Conservation (phyloP, 2,888 invertebrate genomes). For the Caenorhabditis sinica region DNA sequence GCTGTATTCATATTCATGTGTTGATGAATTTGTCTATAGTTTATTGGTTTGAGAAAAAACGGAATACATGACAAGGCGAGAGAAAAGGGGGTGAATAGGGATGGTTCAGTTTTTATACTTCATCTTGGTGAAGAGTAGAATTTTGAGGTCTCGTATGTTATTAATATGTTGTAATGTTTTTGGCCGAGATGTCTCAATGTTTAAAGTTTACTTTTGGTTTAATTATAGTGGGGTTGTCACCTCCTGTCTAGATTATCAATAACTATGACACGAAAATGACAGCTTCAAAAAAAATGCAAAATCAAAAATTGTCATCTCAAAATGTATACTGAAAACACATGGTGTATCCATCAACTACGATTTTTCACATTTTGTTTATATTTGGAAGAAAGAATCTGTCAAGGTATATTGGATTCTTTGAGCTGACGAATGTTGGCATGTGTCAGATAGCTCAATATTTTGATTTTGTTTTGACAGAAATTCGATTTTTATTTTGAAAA, state of each 20-base stretch:
- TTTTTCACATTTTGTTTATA: neutral
- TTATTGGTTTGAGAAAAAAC: slow-evolving; percentile 59
- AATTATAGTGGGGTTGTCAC: too few relatives aligned
- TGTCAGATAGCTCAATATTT: neutral
- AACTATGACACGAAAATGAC: too few relatives aligned
- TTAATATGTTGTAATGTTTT: too few relatives aligned
- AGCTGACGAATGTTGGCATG: neutral
- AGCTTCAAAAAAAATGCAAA: too few relatives aligned
- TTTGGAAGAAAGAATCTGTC: neutral
- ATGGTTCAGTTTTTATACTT: too few relatives aligned
- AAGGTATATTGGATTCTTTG: neutral
- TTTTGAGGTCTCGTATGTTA: too few relatives aligned
- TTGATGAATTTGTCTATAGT: slow-evolving; percentile 54
- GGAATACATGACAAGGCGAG: slow-evolving; percentile 2
- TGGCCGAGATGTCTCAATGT: too few relatives aligned
- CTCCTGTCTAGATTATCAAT: too few relatives aligned
- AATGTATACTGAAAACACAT: too few relatives aligned
- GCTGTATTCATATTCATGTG: slow-evolving; percentile 63
- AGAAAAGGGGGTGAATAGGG: slow-evolving; percentile 23
- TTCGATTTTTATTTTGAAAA: neutral
- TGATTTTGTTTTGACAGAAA: neutral
- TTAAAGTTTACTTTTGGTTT: too few relatives aligned
- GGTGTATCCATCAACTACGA: neutral
- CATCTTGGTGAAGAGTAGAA: too few relatives aligned
- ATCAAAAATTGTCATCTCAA: too few relatives aligned